Percentiles rank a stretch among this genome's conserved stretches.
Evolutionary conservation across 2,797 vertebrate genomes (phyloP).

Genomic region (Tiaroga cobitis): DNA sequence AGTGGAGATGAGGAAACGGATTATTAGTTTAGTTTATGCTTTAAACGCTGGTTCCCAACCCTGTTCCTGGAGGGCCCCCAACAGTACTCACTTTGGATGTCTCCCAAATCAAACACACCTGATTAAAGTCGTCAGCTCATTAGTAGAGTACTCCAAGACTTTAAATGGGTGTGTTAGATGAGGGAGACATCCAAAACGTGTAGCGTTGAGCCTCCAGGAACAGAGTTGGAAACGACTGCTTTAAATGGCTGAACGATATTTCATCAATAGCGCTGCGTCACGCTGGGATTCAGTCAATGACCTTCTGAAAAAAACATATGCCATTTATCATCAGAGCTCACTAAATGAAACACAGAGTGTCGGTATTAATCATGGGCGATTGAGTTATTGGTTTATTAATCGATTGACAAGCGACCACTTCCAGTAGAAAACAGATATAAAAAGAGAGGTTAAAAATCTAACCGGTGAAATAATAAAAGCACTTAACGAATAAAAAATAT

Average conservation of each 20-base stretch:
- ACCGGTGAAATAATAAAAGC: background rate
- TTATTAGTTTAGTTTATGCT: slow-evolving; percentile 45
- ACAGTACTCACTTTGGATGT: slow-evolving; percentile 26
- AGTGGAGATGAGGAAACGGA: slow-evolving; percentile 39
- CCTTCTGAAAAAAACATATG: slow-evolving; percentile 36
- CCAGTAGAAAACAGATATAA: background rate
- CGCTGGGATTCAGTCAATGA: slow-evolving; percentile 27
- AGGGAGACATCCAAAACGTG: slow-evolving; percentile 3
- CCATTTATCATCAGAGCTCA: slow-evolving; percentile 23
- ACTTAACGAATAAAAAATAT: no score
- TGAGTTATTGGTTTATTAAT: slow-evolving; percentile 34
- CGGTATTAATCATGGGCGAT: slow-evolving; percentile 26
- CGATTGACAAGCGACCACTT: background rate
- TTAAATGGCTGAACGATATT: slow-evolving; percentile 45
- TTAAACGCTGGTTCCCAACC: background rate
- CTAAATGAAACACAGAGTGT: slow-evolving; percentile 14
- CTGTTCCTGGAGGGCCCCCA: slow-evolving; percentile 10
- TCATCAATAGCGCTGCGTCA: slow-evolving; percentile 51
- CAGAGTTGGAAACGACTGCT: slow-evolving; percentile 1
- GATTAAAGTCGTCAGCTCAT: slow-evolving; percentile 33
- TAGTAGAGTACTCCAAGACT: slow-evolving; percentile 20
- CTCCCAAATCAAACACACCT: slow-evolving; percentile 27
- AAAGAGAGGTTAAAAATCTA: background rate
- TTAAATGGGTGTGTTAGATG: background rate
- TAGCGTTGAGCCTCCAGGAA: background rate